Evolutionary conservation across 2,888 invertebrate genomes (phyloP), one percentile per base, ranked within the genome.

Genomic region (Trypoxylon attenuatum): DNA sequence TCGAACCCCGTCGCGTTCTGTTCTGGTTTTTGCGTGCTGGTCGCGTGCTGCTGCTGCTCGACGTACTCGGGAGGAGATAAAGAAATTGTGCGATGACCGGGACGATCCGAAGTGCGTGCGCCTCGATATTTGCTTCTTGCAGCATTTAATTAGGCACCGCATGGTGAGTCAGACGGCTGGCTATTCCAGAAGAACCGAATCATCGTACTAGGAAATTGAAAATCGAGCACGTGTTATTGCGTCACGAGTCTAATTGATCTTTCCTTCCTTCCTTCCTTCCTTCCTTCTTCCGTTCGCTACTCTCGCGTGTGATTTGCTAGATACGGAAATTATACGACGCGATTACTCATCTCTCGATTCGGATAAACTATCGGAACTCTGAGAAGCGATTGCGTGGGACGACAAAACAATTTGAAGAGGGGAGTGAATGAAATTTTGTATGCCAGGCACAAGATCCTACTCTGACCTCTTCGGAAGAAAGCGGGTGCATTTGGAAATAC

Each of bases 171-270:
- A 76, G 8, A 2, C 21, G 22, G 18, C 25, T 42, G 47, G 61
- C 57, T 54, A 39, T 41, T 45, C 16, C 23, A 8, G 41, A 64
- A 47, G 25, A 38, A 39, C 49, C 53, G 68, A 76, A 77, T 77
- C 76, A 71, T 72, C 62, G 64, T 77, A 77, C 77, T 23, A 57
- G 58, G 76, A 76, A 76, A 77, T 54, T 70, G 45, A 46, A 75
- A 72, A 70, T 68, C 62, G 62, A 55, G 59, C 67, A 45, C 60
- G 73, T 57, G 64, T 27, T 15, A 22, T 73, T 66, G 58, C 71
- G 66, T 77, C 71, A 71, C 6, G 18, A 21, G 19, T n/a, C n/a
- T n/a, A n/a, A n/a, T n/a, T n/a, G n/a, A n/a, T n/a, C n/a, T n/a
- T n/a, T n/a, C n/a, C n/a, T n/a, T 10, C 41, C 50, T 33, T 10